Percentiles rank a stretch among this genome's conserved stretches.
Conservation (phyloP, 1,140 invertebrate genomes). For the Cherax destructor region DNA sequence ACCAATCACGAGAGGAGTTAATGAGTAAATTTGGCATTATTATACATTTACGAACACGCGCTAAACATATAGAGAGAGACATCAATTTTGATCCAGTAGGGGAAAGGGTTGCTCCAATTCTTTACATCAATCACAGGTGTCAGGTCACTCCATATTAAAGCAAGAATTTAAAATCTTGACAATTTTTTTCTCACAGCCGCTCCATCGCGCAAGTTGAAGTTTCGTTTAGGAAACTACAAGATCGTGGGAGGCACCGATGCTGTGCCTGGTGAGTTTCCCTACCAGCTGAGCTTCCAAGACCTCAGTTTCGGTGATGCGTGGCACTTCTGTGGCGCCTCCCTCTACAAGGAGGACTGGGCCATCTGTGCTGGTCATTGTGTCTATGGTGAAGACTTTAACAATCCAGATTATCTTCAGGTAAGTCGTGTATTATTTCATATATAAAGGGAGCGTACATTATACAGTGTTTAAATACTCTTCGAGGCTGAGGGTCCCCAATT, state of each 20-base stretch:
- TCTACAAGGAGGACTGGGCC: conserved; percentile 72
- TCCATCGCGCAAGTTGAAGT: conserved; percentile 8
- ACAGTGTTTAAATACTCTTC: too few relatives aligned
- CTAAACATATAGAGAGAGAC: not conserved
- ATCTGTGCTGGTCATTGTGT: conserved; percentile 59
- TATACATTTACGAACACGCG: not conserved
- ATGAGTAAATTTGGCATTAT: not conserved
- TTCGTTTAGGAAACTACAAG: conserved; percentile 62
- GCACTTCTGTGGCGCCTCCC: conserved; percentile 79
- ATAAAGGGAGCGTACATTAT: too few relatives aligned
- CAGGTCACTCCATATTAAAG: not conserved
- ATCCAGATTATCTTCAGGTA: conserved; percentile 54
- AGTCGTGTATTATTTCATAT: not conserved
- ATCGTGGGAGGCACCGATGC: conserved; percentile 81
- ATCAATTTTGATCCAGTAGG: too few relatives aligned
- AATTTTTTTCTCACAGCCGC: conserved; percentile 8
- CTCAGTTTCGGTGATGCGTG: conserved; percentile 53
- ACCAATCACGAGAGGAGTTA: not conserved
- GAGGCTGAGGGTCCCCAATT: too few relatives aligned
- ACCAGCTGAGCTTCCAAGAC: conserved; percentile 78
- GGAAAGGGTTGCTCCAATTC: too few relatives aligned
- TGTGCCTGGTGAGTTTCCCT: conserved; percentile 79
- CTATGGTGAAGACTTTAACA: conserved; percentile 36
- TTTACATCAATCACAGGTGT: too few relatives aligned
- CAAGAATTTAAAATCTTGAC: not conserved